Conservation (phyloP, 2,113 vertebrate species). For the Herpailurus yagouaroundi region DNA sequence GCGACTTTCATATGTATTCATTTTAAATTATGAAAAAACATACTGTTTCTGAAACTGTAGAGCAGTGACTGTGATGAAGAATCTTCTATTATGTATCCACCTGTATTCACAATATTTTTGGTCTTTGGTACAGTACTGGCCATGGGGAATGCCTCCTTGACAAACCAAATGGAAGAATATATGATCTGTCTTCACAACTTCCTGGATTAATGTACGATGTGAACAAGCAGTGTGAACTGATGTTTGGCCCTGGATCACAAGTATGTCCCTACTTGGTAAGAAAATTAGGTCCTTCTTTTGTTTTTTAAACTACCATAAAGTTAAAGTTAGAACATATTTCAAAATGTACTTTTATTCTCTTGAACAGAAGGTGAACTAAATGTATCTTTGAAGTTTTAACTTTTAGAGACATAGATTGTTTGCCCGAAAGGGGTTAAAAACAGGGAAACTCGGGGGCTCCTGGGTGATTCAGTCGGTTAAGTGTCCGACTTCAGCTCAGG, state of each 20-base stretch:
- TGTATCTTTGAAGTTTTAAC: neutral
- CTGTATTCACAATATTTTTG: neutral
- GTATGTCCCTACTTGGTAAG: constrained; percentile 97
- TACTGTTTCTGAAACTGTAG: neutral
- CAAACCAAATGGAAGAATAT: constrained; percentile 91
- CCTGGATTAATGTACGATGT: constrained; percentile 94
- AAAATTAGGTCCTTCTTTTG: constrained; percentile 5
- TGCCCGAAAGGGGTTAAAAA: neutral
- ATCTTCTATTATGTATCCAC: too few species aligned
- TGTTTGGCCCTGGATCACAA: constrained; percentile 96
- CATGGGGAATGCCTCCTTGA: constrained; percentile 98
- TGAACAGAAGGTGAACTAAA: neutral
- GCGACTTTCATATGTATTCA: neutral
- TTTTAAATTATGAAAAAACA: constrained; percentile 18
- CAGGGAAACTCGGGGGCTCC: neutral
- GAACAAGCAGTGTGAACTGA: constrained; percentile 97
- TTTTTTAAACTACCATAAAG: neutral
- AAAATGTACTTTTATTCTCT: neutral
- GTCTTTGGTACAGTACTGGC: constrained; percentile 88
- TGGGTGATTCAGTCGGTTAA: too few species aligned
- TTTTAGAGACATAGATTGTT: neutral
- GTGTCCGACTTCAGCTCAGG: too few species aligned
- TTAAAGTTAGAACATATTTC: neutral
- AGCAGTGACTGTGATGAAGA: neutral
- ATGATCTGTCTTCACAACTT: constrained; percentile 91